Base-by-base conservation (phyloP, 2,888 invertebrate species). In the Agonum fuliginosum region DNA sequence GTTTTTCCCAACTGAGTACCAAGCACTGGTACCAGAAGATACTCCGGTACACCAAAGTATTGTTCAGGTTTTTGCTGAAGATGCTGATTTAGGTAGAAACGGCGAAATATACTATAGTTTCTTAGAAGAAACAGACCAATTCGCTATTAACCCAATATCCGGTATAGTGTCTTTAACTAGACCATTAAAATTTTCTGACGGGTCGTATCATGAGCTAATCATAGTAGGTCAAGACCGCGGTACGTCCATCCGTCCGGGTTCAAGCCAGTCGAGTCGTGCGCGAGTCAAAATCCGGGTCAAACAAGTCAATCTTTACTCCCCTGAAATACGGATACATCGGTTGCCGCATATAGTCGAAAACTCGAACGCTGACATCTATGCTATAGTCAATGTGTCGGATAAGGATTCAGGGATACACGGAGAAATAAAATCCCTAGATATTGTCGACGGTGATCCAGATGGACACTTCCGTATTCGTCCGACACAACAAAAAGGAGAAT, bases 61-160 rank as follows among this genome's bases (percentile, higher is more conserved):
- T 78, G 87, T 77, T 4, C 77, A 77, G 43, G 77, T 96, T 69
- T 89, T 92, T 34, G 99, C 98, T 0, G 97, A 97, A 84, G 99
- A 99, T 87, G 98, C 99, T 2, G 99, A 99, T 86, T 89, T 96
- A 34, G 99, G 98, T 1, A 90, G 96, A 82, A 99, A 99, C 86
- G 97, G 98, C 0, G 97, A 98, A 88, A 96, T 99, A 82, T 98
- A 98, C 88, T 99, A 98, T 88, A 97, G 96, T 86, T 93, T 99
- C 83, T 89, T 91, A 67, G 93, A 95, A 81, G 90, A 91, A 78
- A 95, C 93, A 51, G 93, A 95, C 83, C 93, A 92, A 82, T 99
- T 98, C 86, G 94, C 96, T 34, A 93, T 99, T 77, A 97, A 99
- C 87, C 97, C 98, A 0, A 95, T 96, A 73, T 94, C 94, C 58